Evolutionary conservation across 2,888 invertebrate species (phyloP).

Genomic region (Loripinus fragilis): DNA sequence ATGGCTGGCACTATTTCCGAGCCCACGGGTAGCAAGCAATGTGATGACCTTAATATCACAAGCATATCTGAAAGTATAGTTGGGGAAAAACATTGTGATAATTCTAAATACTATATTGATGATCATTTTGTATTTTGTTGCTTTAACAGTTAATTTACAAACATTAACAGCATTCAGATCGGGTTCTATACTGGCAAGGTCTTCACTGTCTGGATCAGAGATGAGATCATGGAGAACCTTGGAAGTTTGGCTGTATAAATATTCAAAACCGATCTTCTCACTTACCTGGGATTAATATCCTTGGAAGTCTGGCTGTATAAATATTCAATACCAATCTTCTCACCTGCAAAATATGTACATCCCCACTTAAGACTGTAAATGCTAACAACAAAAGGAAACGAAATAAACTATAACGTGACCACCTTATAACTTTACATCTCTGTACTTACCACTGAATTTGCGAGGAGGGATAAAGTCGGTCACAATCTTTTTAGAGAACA

Average conservation of each 20-base stretch:
- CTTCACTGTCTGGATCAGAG: conserved; percentile 21
- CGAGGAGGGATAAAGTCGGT: conserved; percentile 26
- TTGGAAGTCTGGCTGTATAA: background rate
- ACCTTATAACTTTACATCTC: background rate
- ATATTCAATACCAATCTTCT: background rate
- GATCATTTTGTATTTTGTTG: too few species aligned
- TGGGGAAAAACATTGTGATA: too few species aligned
- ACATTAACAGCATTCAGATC: background rate
- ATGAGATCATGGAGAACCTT: conserved; percentile 34
- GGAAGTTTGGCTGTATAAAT: conserved; percentile 50
- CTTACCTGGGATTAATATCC: conserved; percentile 23
- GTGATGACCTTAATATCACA: conserved; percentile 55
- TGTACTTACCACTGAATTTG: background rate
- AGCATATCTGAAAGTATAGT: conserved; percentile 40
- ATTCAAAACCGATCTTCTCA: conserved; percentile 60
- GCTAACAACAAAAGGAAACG: too few species aligned
- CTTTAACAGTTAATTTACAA: too few species aligned
- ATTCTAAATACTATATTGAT: too few species aligned
- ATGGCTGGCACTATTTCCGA: conserved; percentile 60
- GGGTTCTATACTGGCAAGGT: background rate
- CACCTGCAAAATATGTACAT: conserved; percentile 9
- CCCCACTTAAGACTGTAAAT: too few species aligned
- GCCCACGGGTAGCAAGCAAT: conserved; percentile 45
- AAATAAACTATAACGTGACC: too few species aligned
- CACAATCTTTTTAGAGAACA: conserved; percentile 39